phyloP scores from a whole-genome alignment of 2,113 vertebrate genomes.

The Lophotis ruficrista region DNA sequence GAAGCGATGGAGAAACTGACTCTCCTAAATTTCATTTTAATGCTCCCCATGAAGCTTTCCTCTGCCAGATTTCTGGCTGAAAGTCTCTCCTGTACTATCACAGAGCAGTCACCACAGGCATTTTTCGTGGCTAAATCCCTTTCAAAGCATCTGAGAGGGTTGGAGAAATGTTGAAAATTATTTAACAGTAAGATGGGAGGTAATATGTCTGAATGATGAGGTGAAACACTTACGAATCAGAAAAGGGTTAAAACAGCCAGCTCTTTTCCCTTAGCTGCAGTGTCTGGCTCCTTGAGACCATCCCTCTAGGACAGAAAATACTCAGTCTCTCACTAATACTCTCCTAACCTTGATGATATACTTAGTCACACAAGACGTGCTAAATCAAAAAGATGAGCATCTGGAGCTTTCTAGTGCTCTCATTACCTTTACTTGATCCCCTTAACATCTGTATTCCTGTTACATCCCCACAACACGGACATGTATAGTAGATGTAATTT shows the following conservation, averaged over 20 bases:
- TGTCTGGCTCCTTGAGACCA: background rate
- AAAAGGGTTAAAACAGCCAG: background rate
- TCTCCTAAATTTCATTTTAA: background rate
- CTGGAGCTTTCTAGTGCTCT: background rate
- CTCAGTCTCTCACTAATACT: background rate
- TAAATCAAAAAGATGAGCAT: background rate
- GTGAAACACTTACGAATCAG: background rate
- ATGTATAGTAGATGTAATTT: background rate
- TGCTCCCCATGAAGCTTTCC: background rate
- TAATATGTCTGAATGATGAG: background rate
- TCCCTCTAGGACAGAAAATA: background rate
- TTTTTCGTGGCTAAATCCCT: background rate
- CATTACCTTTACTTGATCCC: background rate
- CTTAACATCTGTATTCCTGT: background rate
- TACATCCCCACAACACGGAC: accelerated
- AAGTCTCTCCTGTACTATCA: background rate
- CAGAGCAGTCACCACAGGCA: background rate
- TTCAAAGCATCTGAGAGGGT: background rate
- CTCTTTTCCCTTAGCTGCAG: background rate
- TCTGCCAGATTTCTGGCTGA: background rate
- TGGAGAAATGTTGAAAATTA: background rate
- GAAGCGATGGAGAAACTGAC: background rate
- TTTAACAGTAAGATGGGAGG: background rate
- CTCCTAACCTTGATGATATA: background rate
- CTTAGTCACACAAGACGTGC: background rate